Base-by-base conservation (phyloP, 2,113 vertebrate genomes). In the Ceyx cyanopectus region DNA sequence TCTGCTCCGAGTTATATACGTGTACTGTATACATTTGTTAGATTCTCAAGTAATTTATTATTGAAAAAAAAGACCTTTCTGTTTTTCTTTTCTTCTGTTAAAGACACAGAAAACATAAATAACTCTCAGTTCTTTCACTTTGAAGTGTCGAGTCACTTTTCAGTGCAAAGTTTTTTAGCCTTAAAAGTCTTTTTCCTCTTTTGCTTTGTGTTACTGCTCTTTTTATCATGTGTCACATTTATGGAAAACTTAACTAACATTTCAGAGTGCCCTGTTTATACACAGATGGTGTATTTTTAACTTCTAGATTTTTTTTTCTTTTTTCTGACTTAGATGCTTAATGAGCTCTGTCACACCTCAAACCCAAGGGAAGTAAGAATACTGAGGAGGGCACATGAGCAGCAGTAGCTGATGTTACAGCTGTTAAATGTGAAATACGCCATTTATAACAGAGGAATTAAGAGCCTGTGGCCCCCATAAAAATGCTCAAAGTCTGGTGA, bases 141-240 rank as follows among this genome's bases (percentile, higher is more conserved):
- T 91, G 67, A 95, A 96, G 91, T 57, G 73, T 82, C 89, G 92
- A 53, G 61, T 70, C 77, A 87, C 66, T 91, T 89, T 8, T 72
- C 54, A 92, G 70, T 76, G 77, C 63, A 78, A 96, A 94, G 75
- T 76, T 94, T 69, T 37, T 68, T 65, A 91, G 41, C 60, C 73
- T 83, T 67, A 66, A 84, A 89, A 74, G 70, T 58, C 26, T 87
- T 93, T 90, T 82, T 80, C 54, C 72, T 80, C 32, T 66, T 94
- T 92, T 87, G 43, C 68, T 93, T 92, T 91, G n/a, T 85, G 65
- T 45, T 81, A 82, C 56, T 87, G 91, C 37, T 87, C 85, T 96
- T 94, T 96, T 95, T 87, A 94, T 91, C 95, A 88, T 87, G 60
- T 92, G 90, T 83, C 92, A 92, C 58, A 53, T 93, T 92, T 86